Percentiles rank a stretch among this genome's conserved stretches.
Evolutionary conservation across 1,140 invertebrate species (phyloP).

Genomic region (Eupristina koningsbergeri): DNA sequence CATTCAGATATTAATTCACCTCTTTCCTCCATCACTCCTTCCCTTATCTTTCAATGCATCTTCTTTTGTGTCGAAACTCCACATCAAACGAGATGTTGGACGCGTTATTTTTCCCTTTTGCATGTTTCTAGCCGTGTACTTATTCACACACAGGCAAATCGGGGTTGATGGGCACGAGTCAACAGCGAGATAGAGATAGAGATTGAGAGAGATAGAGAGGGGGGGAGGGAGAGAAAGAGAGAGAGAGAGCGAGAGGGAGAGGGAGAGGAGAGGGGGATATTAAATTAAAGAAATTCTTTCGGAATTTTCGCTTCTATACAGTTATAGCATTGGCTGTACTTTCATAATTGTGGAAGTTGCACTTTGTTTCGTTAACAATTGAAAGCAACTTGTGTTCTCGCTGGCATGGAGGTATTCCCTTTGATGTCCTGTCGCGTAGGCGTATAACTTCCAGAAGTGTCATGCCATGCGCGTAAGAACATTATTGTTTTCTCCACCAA

Average conservation of each 20-base stretch:
- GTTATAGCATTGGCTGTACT: conserved; percentile 1
- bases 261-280: too few species aligned
- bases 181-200: too few species aligned
- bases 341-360: conserved; percentile 46
- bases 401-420: conserved; percentile 28
- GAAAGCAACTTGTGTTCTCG: conserved; percentile 3
- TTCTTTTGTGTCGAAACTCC: background rate
- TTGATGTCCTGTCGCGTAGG: conserved; percentile 15
- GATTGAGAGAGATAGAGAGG: too few species aligned
- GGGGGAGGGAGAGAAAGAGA: too few species aligned
- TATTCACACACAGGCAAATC: background rate
- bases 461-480: conserved; percentile 25
- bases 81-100: background rate
- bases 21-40: background rate
- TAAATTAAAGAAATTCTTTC: conserved; percentile 49
- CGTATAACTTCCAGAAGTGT: background rate
- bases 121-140: background rate
- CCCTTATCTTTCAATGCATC: background rate
- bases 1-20: conserved; percentile 1
- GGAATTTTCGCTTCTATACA: background rate
- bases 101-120: background rate
- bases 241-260: too few species aligned
- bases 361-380: conserved; percentile 50
- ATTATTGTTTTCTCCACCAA: conserved; percentile 29
- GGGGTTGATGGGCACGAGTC: background rate